Conservation (phyloP, 2,888 invertebrate species). For the Polylopha cassiicola region DNA sequence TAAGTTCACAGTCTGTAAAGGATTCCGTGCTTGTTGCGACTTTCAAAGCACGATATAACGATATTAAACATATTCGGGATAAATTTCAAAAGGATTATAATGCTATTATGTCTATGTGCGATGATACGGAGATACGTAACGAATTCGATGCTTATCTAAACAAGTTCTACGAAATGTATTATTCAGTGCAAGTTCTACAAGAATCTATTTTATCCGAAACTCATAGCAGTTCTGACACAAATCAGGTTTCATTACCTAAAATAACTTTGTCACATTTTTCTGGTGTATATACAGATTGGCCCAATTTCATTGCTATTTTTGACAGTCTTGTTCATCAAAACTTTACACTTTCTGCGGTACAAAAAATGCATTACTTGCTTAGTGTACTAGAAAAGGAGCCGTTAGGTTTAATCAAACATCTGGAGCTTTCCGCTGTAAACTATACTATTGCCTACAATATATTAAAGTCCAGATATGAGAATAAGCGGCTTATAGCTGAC, state of each 20-base stretch:
- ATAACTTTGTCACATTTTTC: conserved; percentile 1
- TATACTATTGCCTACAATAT: conserved; percentile 4
- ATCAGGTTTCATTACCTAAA: conserved; percentile 4
- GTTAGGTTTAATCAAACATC: conserved; percentile 1
- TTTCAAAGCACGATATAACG: neutral
- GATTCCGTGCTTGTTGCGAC: neutral
- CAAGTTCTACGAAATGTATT: neutral
- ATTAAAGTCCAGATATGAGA: conserved; percentile 5
- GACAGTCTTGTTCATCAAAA: conserved; percentile 10
- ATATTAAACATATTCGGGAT: neutral
- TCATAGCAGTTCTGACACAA: neutral
- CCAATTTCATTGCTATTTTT: conserved; percentile 9
- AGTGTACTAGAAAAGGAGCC: conserved; percentile 5
- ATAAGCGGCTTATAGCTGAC: conserved; percentile 7
- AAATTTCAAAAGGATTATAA: neutral
- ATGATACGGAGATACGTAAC: neutral
- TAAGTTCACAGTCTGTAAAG: neutral
- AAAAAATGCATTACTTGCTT: conserved; percentile 8
- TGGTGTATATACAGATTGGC: conserved; percentile 5
- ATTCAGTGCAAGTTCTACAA: neutral
- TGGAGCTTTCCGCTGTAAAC: conserved; percentile 1
- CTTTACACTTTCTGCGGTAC: neutral
- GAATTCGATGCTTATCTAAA: neutral
- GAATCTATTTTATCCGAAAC: neutral
- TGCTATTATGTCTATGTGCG: neutral